phyloP scores from a whole-genome alignment of 2,797 vertebrate species.

The Epinephelus awoara region DNA sequence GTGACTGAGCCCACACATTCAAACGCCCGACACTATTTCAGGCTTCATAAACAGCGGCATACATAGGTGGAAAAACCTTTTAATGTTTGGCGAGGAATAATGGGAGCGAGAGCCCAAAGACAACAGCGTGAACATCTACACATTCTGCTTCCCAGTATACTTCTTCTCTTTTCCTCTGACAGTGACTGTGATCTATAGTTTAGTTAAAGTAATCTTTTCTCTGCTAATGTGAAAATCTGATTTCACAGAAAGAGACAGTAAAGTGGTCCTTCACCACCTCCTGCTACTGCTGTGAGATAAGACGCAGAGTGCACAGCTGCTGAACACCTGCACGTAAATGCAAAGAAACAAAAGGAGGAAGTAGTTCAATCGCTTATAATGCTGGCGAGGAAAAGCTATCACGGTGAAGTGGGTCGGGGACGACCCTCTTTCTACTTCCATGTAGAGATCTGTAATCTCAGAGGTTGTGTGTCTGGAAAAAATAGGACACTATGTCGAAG shows the following conservation, averaged over 20 bases:
- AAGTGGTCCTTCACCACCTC: conserved; percentile 13
- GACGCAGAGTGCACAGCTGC: conserved; percentile 12
- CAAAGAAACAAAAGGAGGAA: too few relatives aligned
- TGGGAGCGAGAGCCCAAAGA: conserved; percentile 27
- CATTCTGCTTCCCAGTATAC: neutral
- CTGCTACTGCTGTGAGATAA: neutral
- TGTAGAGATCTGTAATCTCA: neutral
- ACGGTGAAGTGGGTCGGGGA: neutral
- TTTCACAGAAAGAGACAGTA: neutral
- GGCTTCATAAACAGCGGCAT: conserved; percentile 51
- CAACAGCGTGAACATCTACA: neutral
- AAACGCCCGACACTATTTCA: conserved; percentile 58
- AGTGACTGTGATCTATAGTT: neutral
- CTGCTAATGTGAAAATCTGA: neutral
- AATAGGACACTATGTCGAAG: neutral
- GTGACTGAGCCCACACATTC: conserved; percentile 69
- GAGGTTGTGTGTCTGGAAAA: too few relatives aligned
- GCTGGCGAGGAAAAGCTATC: neutral
- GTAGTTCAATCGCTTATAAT: too few relatives aligned
- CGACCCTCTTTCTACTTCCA: neutral
- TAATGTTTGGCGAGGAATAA: conserved; percentile 42
- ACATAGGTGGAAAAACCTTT: conserved; percentile 49
- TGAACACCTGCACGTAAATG: conserved; percentile 17
- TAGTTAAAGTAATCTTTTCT: conserved; percentile 7
- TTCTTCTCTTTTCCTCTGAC: neutral